Percentiles rank a stretch among this genome's conserved stretches.
Conservation (phyloP, 53 echinoderm and acorn worm genomes). For the Arbacia lixula region DNA sequence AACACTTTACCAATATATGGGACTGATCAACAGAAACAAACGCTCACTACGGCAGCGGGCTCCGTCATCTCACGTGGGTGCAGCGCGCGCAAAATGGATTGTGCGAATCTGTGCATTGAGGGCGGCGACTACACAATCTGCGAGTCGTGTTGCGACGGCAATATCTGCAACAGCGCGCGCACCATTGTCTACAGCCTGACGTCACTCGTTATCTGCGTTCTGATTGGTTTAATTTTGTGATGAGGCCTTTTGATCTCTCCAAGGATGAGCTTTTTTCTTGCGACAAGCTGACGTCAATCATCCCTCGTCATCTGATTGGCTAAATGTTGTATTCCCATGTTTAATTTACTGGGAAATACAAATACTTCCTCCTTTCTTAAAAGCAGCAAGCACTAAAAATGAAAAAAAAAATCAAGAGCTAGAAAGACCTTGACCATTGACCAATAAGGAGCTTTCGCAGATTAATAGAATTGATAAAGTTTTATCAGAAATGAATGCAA, state of each 20-base stretch:
- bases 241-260: no score
- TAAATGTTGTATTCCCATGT: no score
- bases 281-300: no score
- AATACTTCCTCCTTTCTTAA: no score
- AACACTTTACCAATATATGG: background rate
- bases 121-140: background rate
- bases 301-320: background rate
- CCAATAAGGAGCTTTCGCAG: no score
- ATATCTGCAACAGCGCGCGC: slow-evolving; percentile 35
- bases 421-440: no score
- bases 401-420: no score
- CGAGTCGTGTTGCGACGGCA: slow-evolving; percentile 18
- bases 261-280: no score
- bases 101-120: background rate
- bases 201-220: background rate
- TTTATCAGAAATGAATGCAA: no score
- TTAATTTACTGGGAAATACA: no score
- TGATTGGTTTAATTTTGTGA: background rate
- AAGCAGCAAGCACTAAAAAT: no score
- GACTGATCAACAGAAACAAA: slow-evolving; percentile 14
- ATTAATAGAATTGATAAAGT: no score
- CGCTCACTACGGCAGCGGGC: background rate
- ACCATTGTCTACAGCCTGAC: background rate
- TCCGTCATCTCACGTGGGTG: slow-evolving; percentile 23
- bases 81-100: slow-evolving; percentile 4